phyloP scores from a whole-genome alignment of 1,140 invertebrate species.

The Lamellibrachia luymesi region DNA sequence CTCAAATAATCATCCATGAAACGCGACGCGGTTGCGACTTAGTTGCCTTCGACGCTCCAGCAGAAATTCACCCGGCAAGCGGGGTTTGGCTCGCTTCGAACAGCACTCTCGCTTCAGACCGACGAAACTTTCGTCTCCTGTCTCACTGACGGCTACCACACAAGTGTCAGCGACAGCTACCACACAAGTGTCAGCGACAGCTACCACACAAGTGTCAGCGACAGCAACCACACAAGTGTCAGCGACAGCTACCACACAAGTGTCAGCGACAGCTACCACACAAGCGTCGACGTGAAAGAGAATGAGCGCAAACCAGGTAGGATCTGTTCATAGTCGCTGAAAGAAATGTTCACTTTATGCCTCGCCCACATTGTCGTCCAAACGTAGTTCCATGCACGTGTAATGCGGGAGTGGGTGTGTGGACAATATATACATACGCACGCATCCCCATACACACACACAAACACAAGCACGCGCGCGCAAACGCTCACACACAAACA shows the following conservation, averaged over 20 bases:
- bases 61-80: background rate
- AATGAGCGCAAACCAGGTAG: background rate
- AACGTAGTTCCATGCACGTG: background rate
- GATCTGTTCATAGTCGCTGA: background rate
- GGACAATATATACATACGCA: no score
- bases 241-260: background rate
- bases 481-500: no score
- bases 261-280: background rate
- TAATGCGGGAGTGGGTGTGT: background rate
- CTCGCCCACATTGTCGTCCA: background rate
- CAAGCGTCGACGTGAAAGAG: background rate
- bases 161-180: background rate
- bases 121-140: background rate
- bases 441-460: no score
- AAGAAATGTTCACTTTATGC: background rate
- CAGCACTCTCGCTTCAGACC: background rate
- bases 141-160: background rate
- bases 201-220: background rate
- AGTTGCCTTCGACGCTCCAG: background rate
- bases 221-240: no score
- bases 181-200: no score
- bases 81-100: background rate
- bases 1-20: conserved; percentile 5
- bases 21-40: background rate
- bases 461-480: no score